Conservation (phyloP, 2,797 vertebrate species). For the Pelobates cultripes region DNA sequence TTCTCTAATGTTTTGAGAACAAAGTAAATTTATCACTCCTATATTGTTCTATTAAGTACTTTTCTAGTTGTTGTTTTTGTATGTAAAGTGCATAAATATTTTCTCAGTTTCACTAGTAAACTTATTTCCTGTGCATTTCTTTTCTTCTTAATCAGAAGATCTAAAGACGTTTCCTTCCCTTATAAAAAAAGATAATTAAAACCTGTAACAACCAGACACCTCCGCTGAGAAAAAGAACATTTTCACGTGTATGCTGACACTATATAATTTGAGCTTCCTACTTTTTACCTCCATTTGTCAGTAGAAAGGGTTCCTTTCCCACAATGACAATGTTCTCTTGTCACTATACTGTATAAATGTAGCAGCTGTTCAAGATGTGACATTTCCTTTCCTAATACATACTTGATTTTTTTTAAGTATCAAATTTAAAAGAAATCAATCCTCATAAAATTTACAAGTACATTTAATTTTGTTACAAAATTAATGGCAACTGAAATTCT, state of each 20-base stretch:
- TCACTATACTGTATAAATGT: background rate
- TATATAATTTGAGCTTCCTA: conserved; percentile 16
- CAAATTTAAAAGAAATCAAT: background rate
- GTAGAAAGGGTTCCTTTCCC: conserved; percentile 5
- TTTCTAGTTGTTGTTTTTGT: background rate
- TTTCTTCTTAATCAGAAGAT: background rate
- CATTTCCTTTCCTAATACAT: conserved; percentile 13
- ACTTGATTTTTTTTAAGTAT: background rate
- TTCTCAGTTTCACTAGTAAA: background rate
- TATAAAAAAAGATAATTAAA: background rate
- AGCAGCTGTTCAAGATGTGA: background rate
- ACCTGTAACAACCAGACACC: conserved; percentile 16
- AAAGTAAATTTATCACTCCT: background rate
- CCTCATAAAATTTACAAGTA: background rate
- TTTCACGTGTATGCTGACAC: conserved; percentile 4
- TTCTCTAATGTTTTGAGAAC: background rate
- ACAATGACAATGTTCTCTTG: conserved; percentile 3
- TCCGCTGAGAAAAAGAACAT: conserved; percentile 19
- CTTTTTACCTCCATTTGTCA: background rate
- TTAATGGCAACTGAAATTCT: too few species aligned
- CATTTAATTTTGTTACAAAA: background rate
- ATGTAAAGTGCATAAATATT: background rate
- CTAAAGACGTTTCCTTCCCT: conserved; percentile 3
- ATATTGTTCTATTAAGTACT: background rate
- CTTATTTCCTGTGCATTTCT: conserved; percentile 10